Evolutionary conservation across 1,140 invertebrate genomes (phyloP).

Genomic region (Tetramorium parvispinum): DNA sequence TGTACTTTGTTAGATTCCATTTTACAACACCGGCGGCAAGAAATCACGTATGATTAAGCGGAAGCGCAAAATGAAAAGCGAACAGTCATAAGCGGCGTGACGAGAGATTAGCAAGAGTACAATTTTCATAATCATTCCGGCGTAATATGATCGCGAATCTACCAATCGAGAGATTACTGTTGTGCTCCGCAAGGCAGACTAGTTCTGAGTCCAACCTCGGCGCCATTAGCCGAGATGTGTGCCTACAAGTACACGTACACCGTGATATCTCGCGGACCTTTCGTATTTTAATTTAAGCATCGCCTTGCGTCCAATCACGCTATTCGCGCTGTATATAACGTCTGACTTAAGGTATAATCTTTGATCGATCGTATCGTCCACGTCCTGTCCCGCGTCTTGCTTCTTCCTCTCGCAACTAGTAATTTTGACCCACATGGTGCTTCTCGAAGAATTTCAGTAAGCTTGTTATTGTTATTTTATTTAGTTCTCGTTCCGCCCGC

Average conservation of each 20-base stretch:
- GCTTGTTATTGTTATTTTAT: conserved; percentile 54
- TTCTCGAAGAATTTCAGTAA: conserved; percentile 19
- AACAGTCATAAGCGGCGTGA: conserved; percentile 3
- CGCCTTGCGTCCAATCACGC: conserved; percentile 60
- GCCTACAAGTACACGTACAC: conserved; percentile 1
- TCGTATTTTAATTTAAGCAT: conserved; percentile 65
- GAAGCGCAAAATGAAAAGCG: background rate
- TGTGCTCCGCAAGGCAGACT: conserved; percentile 28
- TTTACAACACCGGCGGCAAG: background rate
- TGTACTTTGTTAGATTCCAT: background rate
- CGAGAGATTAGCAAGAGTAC: conserved; percentile 14
- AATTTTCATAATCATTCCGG: conserved; percentile 57
- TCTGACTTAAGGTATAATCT: conserved; percentile 67
- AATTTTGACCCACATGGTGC: conserved; percentile 58
- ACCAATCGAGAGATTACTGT: conserved; percentile 45
- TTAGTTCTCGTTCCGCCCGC: background rate
- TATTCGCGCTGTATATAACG: conserved; percentile 52
- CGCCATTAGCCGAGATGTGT: conserved; percentile 32
- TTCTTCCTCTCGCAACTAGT: conserved; percentile 53
- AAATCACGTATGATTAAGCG: conserved; percentile 18
- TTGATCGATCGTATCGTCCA: conserved; percentile 68
- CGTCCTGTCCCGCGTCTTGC: conserved; percentile 68
- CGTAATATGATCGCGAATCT: conserved; percentile 34
- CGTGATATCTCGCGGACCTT: conserved; percentile 8
- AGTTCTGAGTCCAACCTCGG: conserved; percentile 24